Percentiles rank a stretch among this genome's conserved stretches.
Evolutionary conservation across 2,888 invertebrate species (phyloP).

Genomic region (Plebejus melissa): DNA sequence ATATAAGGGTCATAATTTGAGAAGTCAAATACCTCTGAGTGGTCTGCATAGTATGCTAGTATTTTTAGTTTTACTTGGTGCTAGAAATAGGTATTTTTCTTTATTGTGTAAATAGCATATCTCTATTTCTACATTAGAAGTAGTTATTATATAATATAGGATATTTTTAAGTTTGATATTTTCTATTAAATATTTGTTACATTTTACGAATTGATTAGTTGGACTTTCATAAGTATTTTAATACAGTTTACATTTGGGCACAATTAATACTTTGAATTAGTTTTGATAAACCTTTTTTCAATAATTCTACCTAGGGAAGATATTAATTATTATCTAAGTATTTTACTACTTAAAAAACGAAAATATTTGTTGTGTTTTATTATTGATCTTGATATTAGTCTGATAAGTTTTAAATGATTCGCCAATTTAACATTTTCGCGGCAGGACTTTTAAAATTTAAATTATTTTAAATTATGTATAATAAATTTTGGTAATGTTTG

Average conservation of each 20-base stretch:
- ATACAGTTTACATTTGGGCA: neutral
- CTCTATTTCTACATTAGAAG: constrained; percentile 30
- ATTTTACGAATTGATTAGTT: neutral
- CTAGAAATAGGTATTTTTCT: constrained; percentile 30
- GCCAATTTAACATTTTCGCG: too few relatives aligned
- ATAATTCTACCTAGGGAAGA: neutral
- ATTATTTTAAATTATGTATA: neutral
- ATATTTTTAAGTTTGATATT: constrained; percentile 8
- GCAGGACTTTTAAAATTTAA: too few relatives aligned
- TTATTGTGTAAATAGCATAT: constrained; percentile 36
- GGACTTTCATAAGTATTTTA: neutral
- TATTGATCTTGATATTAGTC: neutral
- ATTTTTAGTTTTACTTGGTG: constrained; percentile 36
- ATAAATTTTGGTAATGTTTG: neutral
- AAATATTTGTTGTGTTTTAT: neutral
- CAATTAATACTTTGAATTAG: neutral
- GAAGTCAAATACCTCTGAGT: neutral
- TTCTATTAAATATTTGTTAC: neutral
- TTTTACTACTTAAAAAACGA: neutral
- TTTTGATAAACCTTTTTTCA: neutral
- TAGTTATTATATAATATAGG: constrained; percentile 28
- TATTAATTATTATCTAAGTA: too few relatives aligned
- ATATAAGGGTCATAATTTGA: neutral
- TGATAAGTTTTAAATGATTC: neutral
- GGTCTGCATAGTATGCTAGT: constrained; percentile 29